Evolutionary conservation across 2,797 vertebrate species (phyloP), one percentile per base, ranked within the genome.

Genomic region (Lacerta bilineata): DNA sequence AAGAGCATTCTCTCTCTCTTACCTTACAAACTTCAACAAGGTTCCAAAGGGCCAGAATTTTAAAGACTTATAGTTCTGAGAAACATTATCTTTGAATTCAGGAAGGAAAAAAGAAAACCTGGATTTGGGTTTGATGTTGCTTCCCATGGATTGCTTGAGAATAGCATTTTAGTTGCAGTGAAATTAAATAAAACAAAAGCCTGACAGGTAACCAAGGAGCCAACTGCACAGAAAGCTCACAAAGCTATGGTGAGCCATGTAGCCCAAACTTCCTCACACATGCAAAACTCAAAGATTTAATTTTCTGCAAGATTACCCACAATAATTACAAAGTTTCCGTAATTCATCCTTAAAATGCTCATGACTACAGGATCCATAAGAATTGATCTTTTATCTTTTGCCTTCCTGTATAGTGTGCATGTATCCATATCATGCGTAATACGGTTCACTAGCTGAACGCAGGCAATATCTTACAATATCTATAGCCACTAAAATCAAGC

Each of bases 221-320:
- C 90, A 86, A 84, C 86, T 61, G 91, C 0, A 0, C 27, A 68
- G 3, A 0, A 83, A 95, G 85, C 86, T 3, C 95, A 94, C 95
- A 95, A 96, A 97, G 96, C 93, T 93, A 96, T 92, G 93, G 97
- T 92, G 95, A 96, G 95, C 97, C 93, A 94, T 91, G 92, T 61
- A 96, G 96, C 94, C 96, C 97, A 95, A 96, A 97, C 95, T 96
- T 98, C 97, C 97, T 94, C 98, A 96, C 96, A 96, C 83, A 89
- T 97, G 97, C 97, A 98, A 87, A 98, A 98, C 96, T 96, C 96
- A 93, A 55, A 98, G 98, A 98, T 98, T 98, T 98, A 98, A 98
- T 98, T 98, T 98, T 98, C 98, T 98, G 98, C 98, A 98, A 98
- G 97, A 97, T 98, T 98, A 98, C 98, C 97, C 97, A 97, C 98